Evolutionary conservation across 37 sponge, comb jelly and placozoan genomes (phyloP), one percentile per base, ranked within the genome.

Genomic region (Spongilla lacustris): DNA sequence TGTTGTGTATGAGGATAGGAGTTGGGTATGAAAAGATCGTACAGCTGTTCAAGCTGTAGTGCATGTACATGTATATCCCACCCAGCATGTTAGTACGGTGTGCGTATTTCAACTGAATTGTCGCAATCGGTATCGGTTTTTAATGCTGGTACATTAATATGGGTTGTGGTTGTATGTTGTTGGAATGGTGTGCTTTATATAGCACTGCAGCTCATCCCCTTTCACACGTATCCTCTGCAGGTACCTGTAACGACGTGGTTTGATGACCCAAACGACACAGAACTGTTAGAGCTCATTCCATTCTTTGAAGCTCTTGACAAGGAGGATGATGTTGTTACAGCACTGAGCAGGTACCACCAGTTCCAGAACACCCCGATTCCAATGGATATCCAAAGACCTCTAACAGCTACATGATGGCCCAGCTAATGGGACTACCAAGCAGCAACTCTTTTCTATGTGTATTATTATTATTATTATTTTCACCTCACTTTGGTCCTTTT

Each of bases 181-280:
- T 41, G 41, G 6, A 41, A 6, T 6, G 6, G 58, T 58, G 58
- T 58, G 58, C 58, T 19, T 58, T 58, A 58, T 19, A 19, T 58
- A 58, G 58, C 12, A 58, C 11, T 17, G 11, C 1, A 1, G 58
- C 19, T 33, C 29, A 32, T 28, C 10, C 22, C 6, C 48, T 26
- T 19, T 87, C 2, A 37, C 31, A 38, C 75, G n/a, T 50, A 12
- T 37, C n/a, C 37, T 58, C 46, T 81, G 22, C 73, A 97, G 98
- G 94, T 98, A 9, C 99, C 99, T 19, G 96, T 99, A 33, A 90
- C 92, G 24, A 95, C 99, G 36, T 99, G 99, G 99, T 99, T 99
- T 81, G 99, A 99, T 73, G 99, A 99, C 84, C 98, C 94, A 36
- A 91, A 91, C 26, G 99, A 99, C 87, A 97, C 93, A 26, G 99